Percentiles rank a stretch among this genome's conserved stretches.
These are phyloP conservation scores for Megalonaias nervosa DNA, from an alignment of 1,140 invertebrate genomes.

Conservation along the genomic window DNA sequence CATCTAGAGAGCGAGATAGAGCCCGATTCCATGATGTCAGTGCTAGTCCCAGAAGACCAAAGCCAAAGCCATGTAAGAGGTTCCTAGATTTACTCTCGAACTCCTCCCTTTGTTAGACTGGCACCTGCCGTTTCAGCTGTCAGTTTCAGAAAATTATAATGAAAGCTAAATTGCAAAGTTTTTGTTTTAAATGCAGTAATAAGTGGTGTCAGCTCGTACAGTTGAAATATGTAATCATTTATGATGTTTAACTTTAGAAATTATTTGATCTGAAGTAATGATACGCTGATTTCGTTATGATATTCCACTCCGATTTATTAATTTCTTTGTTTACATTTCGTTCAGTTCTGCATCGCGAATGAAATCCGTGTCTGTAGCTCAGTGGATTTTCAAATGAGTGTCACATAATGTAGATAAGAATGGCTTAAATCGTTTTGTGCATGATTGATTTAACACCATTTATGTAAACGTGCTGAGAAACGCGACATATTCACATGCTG, in stretches of 20 bases:
- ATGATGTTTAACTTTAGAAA: background rate
- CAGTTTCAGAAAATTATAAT: background rate
- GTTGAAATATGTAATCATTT: background rate
- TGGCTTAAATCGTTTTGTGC: too few relatives aligned
- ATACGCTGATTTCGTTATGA: too few relatives aligned
- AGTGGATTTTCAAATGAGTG: too few relatives aligned
- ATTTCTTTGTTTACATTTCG: too few relatives aligned
- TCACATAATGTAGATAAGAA: too few relatives aligned
- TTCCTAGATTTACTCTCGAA: too few relatives aligned
- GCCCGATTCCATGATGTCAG: conserved; percentile 16
- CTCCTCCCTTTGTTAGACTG: background rate
- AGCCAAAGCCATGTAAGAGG: conserved; percentile 42
- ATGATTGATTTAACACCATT: too few relatives aligned
- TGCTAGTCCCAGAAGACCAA: conserved; percentile 50
- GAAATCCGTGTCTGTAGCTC: too few relatives aligned
- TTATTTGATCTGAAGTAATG: background rate
- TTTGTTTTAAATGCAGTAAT: background rate
- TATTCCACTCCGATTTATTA: too few relatives aligned
- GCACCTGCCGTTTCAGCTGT: background rate
- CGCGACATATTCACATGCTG: too few relatives aligned
- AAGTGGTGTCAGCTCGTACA: background rate
- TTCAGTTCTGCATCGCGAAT: too few relatives aligned
- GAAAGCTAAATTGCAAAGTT: background rate
- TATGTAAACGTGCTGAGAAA: too few relatives aligned
- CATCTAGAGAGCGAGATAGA: conserved; percentile 70